Percentiles rank a stretch among this genome's conserved stretches.
phyloP scores from a whole-genome alignment of 1,140 invertebrate genomes.

The Oryctes rhinoceros region DNA sequence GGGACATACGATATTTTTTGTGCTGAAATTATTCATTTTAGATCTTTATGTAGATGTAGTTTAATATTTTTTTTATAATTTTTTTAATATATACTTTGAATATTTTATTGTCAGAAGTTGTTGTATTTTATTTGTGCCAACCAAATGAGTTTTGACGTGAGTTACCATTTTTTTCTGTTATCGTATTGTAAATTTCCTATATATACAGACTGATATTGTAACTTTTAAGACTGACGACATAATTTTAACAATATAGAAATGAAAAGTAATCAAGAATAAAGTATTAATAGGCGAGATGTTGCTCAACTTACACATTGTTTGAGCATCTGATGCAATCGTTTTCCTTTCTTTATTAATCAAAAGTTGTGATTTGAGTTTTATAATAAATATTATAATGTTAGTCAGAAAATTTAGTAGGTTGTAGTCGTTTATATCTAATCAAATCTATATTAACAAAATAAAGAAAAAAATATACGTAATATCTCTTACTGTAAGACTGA shows the following conservation, averaged over 20 bases:
- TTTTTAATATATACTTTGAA: conserved; percentile 26
- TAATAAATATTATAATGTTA: conserved; percentile 25
- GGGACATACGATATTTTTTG: conserved; percentile 18
- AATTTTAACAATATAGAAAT: conserved; percentile 12
- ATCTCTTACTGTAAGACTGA: conserved; percentile 15
- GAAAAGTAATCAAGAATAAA: background rate
- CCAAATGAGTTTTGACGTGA: conserved; percentile 22
- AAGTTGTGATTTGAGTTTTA: conserved; percentile 25
- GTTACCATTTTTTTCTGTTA: conserved; percentile 36
- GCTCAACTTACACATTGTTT: conserved; percentile 14
- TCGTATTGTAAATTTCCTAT: conserved; percentile 12
- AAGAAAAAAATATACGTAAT: conserved; percentile 20
- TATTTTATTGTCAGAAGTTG: conserved; percentile 1
- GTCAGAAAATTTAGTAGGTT: conserved; percentile 36
- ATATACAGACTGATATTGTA: conserved; percentile 32
- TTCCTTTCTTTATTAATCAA: conserved; percentile 30
- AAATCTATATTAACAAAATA: conserved; percentile 1
- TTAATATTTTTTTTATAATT: conserved; percentile 21
- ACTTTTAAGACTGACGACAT: conserved; percentile 22
- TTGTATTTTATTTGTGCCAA: conserved; percentile 29
- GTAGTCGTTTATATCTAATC: conserved; percentile 7
- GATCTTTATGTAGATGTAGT: conserved; percentile 33
- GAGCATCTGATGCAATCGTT: conserved; percentile 32
- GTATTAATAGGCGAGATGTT: background rate
- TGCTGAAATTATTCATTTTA: conserved; percentile 20